phyloP scores from a whole-genome alignment of 2,113 vertebrate genomes.

The Callospermophilus lateralis region DNA sequence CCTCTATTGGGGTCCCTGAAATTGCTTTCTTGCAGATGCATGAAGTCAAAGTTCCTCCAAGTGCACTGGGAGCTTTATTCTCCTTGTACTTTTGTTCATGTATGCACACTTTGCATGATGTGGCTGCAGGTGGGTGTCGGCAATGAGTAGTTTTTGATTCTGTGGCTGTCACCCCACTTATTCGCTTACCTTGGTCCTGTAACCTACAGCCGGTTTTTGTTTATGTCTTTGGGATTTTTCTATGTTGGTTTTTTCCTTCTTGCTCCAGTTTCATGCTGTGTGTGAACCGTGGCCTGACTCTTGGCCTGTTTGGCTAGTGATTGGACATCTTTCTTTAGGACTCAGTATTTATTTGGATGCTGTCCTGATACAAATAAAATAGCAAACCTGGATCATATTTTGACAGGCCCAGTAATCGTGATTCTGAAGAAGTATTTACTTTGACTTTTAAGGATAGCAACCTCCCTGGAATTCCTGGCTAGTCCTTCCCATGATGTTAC shows the following conservation, averaged over 20 bases:
- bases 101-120: neutral
- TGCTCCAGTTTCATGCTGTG: neutral
- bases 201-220: neutral
- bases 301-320: neutral
- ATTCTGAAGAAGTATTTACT: conserved; percentile 14
- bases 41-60: neutral
- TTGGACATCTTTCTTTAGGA: neutral
- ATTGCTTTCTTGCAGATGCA: fast-evolving
- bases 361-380: neutral
- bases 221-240: neutral
- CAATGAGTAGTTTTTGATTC: neutral
- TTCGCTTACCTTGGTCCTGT: neutral
- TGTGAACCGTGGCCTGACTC: neutral
- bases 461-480: neutral
- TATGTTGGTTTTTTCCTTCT: neutral
- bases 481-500: neutral
- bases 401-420: neutral
- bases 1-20: neutral
- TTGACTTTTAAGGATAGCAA: neutral
- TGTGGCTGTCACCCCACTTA: neutral
- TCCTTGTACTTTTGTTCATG: neutral
- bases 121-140: neutral
- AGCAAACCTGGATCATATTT: neutral
- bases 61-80: neutral
- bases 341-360: neutral